Percentiles rank a stretch among this genome's conserved stretches.
phyloP scores from a whole-genome alignment of 1,140 invertebrate species.

The Penaeus japonicus region DNA sequence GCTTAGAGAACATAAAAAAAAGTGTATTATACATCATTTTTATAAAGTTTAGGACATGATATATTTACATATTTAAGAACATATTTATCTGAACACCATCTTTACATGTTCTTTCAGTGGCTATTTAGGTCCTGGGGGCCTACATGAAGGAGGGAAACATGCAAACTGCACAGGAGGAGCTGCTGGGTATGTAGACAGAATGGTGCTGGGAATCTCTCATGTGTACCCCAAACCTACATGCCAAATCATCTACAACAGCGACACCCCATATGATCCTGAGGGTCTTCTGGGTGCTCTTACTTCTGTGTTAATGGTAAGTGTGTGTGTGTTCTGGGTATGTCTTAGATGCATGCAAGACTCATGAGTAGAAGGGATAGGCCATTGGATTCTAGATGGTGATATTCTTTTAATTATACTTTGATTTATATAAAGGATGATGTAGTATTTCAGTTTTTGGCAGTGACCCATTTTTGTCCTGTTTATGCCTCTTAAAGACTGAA shows the following conservation, averaged over 20 bases:
- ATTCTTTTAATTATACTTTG: too few species aligned
- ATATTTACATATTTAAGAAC: not conserved
- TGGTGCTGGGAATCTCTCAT: constrained; percentile 75
- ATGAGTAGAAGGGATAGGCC: too few species aligned
- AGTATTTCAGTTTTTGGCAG: too few species aligned
- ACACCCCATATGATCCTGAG: constrained; percentile 80
- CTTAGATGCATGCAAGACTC: too few species aligned
- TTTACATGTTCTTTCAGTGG: constrained; percentile 68
- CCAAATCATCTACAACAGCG: constrained; percentile 71
- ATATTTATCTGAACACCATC: not conserved
- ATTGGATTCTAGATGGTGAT: too few species aligned
- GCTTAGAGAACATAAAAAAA: too few species aligned
- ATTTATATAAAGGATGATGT: too few species aligned
- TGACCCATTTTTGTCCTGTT: too few species aligned
- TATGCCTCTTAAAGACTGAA: too few species aligned
- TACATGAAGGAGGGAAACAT: constrained; percentile 71
- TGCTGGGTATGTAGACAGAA: constrained; percentile 82
- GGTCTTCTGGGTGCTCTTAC: constrained; percentile 75
- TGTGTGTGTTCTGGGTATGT: too few species aligned
- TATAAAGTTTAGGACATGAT: not conserved
- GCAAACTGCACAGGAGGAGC: constrained; percentile 86
- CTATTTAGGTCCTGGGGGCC: constrained; percentile 90
- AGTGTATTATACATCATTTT: too few species aligned
- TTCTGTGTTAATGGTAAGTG: constrained; percentile 73
- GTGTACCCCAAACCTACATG: constrained; percentile 74